phyloP scores from a whole-genome alignment of 2,797 vertebrate genomes.

The Megalops cyprinoides region DNA sequence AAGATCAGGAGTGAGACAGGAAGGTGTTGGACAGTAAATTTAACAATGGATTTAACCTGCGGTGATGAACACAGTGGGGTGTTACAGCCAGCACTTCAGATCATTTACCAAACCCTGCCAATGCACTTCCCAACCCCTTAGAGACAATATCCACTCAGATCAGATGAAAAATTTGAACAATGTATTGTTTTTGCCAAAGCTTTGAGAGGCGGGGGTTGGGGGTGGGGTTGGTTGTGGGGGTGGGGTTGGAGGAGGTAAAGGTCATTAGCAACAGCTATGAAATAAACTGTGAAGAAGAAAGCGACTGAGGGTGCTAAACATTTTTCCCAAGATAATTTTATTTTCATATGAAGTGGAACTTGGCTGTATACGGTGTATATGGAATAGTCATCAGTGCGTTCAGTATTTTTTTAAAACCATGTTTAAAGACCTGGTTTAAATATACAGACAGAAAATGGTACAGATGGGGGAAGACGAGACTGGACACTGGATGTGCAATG shows the following conservation, averaged over 20 bases:
- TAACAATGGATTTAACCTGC: slow-evolving; percentile 70
- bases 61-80: slow-evolving; percentile 59
- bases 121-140: not conserved
- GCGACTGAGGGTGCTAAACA: not conserved
- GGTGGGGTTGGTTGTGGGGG: not conserved
- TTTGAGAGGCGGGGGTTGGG: not conserved
- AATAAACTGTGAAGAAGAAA: not conserved
- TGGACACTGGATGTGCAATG: not conserved
- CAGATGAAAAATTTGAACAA: not conserved
- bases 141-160: not conserved
- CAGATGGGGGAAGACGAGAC: not conserved
- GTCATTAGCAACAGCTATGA: not conserved
- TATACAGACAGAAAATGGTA: not conserved
- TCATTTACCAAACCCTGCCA: not conserved
- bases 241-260: not conserved
- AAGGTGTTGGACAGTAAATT: slow-evolving; percentile 65
- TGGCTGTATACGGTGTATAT: too few relatives aligned
- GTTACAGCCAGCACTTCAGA: slow-evolving; percentile 38
- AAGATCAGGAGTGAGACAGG: slow-evolving; percentile 53
- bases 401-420: too few relatives aligned
- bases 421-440: not conserved
- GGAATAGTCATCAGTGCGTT: too few relatives aligned
- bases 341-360: too few relatives aligned
- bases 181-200: not conserved
- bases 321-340: not conserved